Evolutionary conservation across 1,140 invertebrate genomes (phyloP), one percentile per base, ranked within the genome.

Genomic region (Conopomorpha cramerella): DNA sequence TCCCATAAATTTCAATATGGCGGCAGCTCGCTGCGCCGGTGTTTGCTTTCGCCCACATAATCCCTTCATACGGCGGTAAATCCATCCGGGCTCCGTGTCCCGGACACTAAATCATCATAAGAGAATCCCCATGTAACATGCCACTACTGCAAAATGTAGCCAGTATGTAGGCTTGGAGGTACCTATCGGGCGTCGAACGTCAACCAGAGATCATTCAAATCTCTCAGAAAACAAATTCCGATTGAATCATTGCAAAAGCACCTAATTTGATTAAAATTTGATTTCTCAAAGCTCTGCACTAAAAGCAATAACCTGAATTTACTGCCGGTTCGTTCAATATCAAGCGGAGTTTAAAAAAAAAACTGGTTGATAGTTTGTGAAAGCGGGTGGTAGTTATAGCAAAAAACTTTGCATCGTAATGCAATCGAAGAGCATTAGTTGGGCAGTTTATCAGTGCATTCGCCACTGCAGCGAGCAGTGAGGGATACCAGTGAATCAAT

Each of bases 31-130:
- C 52, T 63, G 64, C 54, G 19, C 62, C 61, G 61, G 63, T 71
- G 66, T 74, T 74, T 74, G 66, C 70, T 62, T 57, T 74, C 70
- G 66, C 66, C 70, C 70, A 74, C 70, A 66, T 74, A 74, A 74
- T 71, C 70, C 70, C 61, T 70, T 73, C 62, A 57, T 68, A 59
- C 55, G 63, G 52, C 66, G 52, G 66, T 74, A 74, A 71, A 74
- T 74, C 70, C 70, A 70, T 74, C 66, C n/a, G 55, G 49, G 34
- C 56, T 50, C 28, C 13, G 45, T 63, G 66, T 67, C 64, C 58
- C 58, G 52, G 43, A 51, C 48, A 66, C 59, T 74, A 74, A 71
- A 74, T 74, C 70, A 74, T 74, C 70, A 74, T 74, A 74, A 72
- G 67, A 68, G 70, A 71, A 74, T 73, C 70, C 59, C 39, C 31